These are phyloP conservation scores for Tipula confusa DNA, from an alignment of 2,888 invertebrate species.

Conservation along the genomic window DNA sequence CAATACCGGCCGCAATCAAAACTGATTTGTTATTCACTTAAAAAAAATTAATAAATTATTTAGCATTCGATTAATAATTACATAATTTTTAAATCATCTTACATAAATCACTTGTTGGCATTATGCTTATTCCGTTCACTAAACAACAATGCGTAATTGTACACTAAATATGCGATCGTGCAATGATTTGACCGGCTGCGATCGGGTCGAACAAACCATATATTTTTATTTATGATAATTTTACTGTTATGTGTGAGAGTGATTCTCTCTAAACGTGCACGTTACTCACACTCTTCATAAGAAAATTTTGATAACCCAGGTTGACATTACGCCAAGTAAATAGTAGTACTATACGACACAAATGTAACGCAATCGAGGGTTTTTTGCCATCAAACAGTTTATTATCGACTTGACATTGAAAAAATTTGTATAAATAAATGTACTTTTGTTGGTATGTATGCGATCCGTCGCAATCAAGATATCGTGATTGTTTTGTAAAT, in stretches of 20 bases:
- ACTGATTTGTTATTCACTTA: neutral
- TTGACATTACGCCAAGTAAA: neutral
- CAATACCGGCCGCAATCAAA: slow-evolving; percentile 36
- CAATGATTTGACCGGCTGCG: neutral
- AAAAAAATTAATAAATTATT: too few species aligned
- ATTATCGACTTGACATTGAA: neutral
- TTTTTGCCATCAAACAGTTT: neutral
- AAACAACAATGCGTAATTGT: neutral
- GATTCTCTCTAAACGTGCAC: neutral
- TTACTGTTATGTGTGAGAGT: neutral
- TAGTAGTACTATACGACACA: neutral
- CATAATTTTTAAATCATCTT: neutral
- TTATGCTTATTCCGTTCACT: neutral
- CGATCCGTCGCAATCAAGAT: neutral
- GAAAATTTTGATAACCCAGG: neutral
- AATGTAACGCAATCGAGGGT: neutral
- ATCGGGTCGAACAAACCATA: neutral
- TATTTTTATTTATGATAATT: neutral
- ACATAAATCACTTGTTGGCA: neutral
- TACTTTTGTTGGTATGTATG: too few species aligned
- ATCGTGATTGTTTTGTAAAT: neutral
- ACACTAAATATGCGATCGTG: neutral
- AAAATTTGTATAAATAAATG: neutral
- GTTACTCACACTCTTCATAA: too few species aligned
- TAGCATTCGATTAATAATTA: neutral